phyloP scores from a whole-genome alignment of 1,140 invertebrate genomes.

The Drosophila rhopaloa region DNA sequence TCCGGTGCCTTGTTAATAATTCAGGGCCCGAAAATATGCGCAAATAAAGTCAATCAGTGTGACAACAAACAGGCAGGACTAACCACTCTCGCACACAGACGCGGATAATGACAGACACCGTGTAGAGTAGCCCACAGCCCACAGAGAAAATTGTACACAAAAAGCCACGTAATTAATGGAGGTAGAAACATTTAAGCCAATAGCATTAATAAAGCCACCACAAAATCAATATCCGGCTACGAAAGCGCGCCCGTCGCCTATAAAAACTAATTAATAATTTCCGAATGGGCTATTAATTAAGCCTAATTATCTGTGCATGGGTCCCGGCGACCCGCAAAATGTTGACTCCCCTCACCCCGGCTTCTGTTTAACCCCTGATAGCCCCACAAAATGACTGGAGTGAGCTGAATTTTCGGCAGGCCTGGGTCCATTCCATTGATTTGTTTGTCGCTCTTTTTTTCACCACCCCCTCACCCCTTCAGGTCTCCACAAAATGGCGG shows the following conservation, averaged over 20 bases:
- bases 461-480: background rate
- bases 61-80: conserved; percentile 71
- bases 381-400: background rate
- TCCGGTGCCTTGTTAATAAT: conserved; percentile 69
- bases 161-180: conserved; percentile 84
- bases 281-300: conserved; percentile 85
- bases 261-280: conserved; percentile 85
- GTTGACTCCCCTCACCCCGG: conserved; percentile 52
- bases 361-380: conserved; percentile 26
- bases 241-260: conserved; percentile 83
- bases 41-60: conserved; percentile 80
- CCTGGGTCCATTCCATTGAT: conserved; percentile 34
- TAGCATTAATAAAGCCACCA: conserved; percentile 85
- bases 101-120: conserved; percentile 7
- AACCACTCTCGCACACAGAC: conserved; percentile 38
- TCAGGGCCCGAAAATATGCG: conserved; percentile 67
- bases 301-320: conserved; percentile 84
- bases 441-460: conserved; percentile 49
- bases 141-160: conserved; percentile 68
- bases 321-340: conserved; percentile 73
- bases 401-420: conserved; percentile 14
- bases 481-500: conserved; percentile 7
- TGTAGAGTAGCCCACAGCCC: conserved; percentile 33
- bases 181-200: conserved; percentile 84
- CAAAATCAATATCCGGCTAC: conserved; percentile 85